Evolutionary conservation across 2,888 invertebrate genomes (phyloP).

Genomic region (Hetaerina titia): DNA sequence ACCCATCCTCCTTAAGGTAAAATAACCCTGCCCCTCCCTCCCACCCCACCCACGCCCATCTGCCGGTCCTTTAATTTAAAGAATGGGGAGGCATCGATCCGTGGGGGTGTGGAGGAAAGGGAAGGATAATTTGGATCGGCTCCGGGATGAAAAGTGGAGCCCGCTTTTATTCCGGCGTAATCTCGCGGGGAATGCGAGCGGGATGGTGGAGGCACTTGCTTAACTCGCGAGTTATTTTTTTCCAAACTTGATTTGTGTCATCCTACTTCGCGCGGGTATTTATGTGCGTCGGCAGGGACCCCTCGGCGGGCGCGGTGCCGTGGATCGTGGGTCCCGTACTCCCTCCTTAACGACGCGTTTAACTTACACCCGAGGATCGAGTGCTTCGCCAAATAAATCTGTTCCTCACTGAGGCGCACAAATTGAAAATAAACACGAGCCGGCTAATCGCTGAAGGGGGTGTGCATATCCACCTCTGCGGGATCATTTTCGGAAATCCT

Average conservation of each 20-base stretch:
- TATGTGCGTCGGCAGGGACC: not conserved
- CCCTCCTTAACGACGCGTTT: slow-evolving; percentile 17
- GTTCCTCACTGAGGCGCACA: not conserved
- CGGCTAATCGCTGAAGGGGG: not conserved
- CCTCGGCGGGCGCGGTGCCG: not conserved
- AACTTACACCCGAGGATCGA: not conserved
- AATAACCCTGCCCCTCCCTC: too few relatives aligned
- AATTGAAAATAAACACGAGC: slow-evolving; percentile 32
- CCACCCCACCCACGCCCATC: not conserved
- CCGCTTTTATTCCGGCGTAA: not conserved
- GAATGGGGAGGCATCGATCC: not conserved
- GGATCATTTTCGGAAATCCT: not conserved
- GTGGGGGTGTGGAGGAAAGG: too few relatives aligned
- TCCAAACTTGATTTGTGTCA: not conserved
- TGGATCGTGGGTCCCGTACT: not conserved
- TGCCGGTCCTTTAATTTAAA: not conserved
- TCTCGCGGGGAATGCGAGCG: not conserved
- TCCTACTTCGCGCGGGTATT: not conserved
- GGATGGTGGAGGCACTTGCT: not conserved
- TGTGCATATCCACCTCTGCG: not conserved
- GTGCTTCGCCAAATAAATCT: slow-evolving; percentile 13
- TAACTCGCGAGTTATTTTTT: not conserved
- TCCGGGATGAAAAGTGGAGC: too few relatives aligned
- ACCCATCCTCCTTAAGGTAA: not conserved
- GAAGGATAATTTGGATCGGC: too few relatives aligned